Conservation (phyloP, 2,797 vertebrate genomes). For the Enteromius afrohamiltoni region DNA sequence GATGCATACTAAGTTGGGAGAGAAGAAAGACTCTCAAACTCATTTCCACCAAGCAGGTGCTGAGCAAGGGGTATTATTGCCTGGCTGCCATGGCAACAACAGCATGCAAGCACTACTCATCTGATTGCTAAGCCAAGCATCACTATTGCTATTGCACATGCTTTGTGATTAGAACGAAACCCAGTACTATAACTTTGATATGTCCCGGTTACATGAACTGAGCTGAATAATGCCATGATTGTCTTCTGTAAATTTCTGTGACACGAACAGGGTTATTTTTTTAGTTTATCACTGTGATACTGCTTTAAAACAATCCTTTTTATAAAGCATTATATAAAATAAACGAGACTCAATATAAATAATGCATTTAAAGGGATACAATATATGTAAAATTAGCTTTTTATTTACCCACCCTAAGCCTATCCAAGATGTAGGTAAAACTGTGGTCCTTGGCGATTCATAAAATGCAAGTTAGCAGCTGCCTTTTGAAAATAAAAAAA, state of each 20-base stretch:
- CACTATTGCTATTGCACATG: not conserved
- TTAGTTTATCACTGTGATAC: not conserved
- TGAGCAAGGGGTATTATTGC: not conserved
- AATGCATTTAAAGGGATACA: not conserved
- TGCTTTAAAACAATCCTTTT: not conserved
- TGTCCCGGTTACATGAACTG: not conserved
- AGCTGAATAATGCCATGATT: no score
- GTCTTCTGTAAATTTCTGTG: not conserved
- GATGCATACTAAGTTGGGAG: not conserved
- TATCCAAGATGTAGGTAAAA: not conserved
- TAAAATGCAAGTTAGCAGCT: not conserved
- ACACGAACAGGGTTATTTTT: not conserved
- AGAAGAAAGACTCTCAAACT: not conserved
- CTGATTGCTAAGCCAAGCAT: slow-evolving; percentile 13
- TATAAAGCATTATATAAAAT: not conserved
- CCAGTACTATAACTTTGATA: not conserved
- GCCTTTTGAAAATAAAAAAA: not conserved
- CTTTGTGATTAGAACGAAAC: not conserved
- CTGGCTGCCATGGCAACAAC: not conserved
- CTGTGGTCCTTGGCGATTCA: not conserved
- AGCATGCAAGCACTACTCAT: not conserved
- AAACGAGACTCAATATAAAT: not conserved
- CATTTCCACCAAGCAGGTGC: slow-evolving; percentile 22
- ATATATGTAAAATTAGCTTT: not conserved
- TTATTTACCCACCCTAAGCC: not conserved